Evolutionary conservation across 2,888 invertebrate genomes (phyloP).

Genomic region (Schrankia costaestrigalis): DNA sequence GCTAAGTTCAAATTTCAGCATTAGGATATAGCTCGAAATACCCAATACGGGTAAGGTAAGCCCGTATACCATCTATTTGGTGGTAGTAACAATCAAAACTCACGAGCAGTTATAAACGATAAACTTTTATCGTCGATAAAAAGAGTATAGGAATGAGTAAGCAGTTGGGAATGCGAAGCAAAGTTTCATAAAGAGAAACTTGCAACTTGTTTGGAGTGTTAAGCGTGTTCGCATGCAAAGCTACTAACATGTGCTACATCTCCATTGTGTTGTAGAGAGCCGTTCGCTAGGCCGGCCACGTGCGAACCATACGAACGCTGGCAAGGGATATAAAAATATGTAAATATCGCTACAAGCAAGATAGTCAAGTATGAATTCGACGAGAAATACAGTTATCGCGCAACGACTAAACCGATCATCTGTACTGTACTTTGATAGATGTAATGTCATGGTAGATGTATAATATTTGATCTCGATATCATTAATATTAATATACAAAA

Average conservation of each 20-base stretch:
- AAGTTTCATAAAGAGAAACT: constrained; percentile 28
- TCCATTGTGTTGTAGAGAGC: constrained; percentile 41
- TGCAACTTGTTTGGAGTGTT: constrained; percentile 26
- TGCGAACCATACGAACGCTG: constrained; percentile 46
- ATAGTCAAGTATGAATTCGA: too few species aligned
- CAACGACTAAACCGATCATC: constrained; percentile 47
- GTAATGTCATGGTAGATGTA: too few species aligned
- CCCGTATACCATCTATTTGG: too few species aligned
- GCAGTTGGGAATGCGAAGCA: constrained; percentile 13
- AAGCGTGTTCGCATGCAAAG: constrained; percentile 42
- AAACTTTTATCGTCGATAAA: constrained; percentile 12
- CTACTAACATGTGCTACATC: constrained; percentile 44
- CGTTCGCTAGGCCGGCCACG: constrained; percentile 50
- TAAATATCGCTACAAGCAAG: constrained; percentile 59
- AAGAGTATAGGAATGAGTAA: constrained; percentile 9
- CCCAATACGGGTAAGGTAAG: too few species aligned
- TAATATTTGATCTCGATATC: too few species aligned
- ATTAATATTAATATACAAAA: too few species aligned
- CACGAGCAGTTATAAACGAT: constrained; percentile 1
- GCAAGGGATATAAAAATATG: constrained; percentile 55
- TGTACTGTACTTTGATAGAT: too few species aligned
- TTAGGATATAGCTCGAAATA: too few species aligned
- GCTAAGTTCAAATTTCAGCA: too few species aligned
- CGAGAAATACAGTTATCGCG: constrained; percentile 47
- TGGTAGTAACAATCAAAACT: constrained; percentile 1